Evolutionary conservation across 2,888 invertebrate genomes (phyloP).

Genomic region (Barypeithes pellucidus): DNA sequence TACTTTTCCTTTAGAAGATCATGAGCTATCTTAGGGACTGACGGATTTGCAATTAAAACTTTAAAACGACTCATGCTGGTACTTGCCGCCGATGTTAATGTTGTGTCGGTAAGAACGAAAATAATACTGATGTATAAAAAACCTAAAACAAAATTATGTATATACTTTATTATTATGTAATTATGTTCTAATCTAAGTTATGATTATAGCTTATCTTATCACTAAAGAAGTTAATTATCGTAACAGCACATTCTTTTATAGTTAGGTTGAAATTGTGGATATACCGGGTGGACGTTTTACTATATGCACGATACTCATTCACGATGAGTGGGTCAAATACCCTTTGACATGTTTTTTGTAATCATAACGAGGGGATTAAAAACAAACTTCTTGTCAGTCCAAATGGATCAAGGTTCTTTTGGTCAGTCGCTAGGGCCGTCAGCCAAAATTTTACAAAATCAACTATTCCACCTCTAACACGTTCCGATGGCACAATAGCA

Average conservation of each 20-base stretch:
- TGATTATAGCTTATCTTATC: not conserved
- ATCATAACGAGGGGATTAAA: no score
- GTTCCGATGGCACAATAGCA: no score
- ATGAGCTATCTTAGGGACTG: conserved; percentile 69
- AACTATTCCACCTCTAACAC: no score
- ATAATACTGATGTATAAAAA: conserved; percentile 10
- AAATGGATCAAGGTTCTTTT: no score
- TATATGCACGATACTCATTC: no score
- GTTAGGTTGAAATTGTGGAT: no score
- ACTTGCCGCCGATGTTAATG: not conserved
- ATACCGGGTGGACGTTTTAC: no score
- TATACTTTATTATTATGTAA: conserved; percentile 1
- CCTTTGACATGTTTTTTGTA: no score
- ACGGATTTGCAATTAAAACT: conserved; percentile 71
- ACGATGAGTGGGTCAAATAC: no score
- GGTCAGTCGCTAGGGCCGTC: no score
- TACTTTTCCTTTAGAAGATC: conserved; percentile 65
- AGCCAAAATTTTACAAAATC: no score
- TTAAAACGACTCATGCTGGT: conserved; percentile 68
- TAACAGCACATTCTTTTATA: not conserved
- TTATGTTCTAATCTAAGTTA: not conserved
- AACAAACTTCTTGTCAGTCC: no score
- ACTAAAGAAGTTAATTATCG: not conserved
- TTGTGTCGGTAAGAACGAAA: not conserved
- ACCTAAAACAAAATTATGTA: conserved; percentile 11